phyloP scores from a whole-genome alignment of 2,797 vertebrate genomes.

The Megalops cyprinoides region DNA sequence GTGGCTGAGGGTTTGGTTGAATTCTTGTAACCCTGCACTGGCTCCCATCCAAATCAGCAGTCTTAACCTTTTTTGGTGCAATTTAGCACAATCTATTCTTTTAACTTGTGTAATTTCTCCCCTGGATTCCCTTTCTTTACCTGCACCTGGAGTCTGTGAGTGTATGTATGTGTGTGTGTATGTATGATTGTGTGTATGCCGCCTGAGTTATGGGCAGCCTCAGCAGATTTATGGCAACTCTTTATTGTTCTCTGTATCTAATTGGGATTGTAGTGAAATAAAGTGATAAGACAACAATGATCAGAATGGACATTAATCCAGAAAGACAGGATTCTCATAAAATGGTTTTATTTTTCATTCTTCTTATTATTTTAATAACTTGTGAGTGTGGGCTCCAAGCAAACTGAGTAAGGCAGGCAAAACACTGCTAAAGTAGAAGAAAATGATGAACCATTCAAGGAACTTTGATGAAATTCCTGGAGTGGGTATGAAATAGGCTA shows the following conservation, averaged over 20 bases:
- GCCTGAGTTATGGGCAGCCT: not conserved
- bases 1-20: too few species aligned
- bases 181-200: not conserved
- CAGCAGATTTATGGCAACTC: not conserved
- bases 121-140: not conserved
- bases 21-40: not conserved
- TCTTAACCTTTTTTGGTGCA: not conserved
- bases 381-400: too few species aligned
- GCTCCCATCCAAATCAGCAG: not conserved
- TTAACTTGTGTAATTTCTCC: slow-evolving; percentile 4
- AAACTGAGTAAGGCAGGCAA: too few species aligned
- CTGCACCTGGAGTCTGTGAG: slow-evolving; percentile 35
- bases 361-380: too few species aligned
- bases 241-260: not conserved
- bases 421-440: not conserved
- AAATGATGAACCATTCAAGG: not conserved
- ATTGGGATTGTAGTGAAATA: not conserved
- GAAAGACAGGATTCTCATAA: too few species aligned
- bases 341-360: too few species aligned
- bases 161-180: too few species aligned
- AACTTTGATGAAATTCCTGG: not conserved
- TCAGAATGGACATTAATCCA: not conserved
- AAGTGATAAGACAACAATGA: too few species aligned
- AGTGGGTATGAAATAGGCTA: not conserved
- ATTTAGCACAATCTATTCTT: not conserved